Evolutionary conservation across 2,888 invertebrate species (phyloP), one percentile per base, ranked within the genome.

Genomic region (Noctua janthe): DNA sequence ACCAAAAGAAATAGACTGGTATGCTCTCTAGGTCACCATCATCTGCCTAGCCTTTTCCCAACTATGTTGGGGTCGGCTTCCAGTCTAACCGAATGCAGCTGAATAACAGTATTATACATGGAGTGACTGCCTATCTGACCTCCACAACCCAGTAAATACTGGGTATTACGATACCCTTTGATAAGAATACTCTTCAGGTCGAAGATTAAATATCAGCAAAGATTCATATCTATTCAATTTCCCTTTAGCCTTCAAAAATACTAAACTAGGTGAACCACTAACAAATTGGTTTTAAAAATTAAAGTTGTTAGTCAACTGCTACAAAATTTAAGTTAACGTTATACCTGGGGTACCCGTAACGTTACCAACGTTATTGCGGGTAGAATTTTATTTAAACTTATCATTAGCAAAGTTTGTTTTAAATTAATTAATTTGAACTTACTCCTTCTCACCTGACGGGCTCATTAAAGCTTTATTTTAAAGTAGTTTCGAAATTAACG

Each of bases 391-490:
- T 83, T 80, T 77, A 69, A 81, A 84, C 47, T 79, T 86, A 79
- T 74, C 64, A 77, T 83, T 79, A 83, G 39, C 64, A 43, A 84
- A 85, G 76, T 86, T 85, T 83, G 64, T 75, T 85, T 76, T 78
- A 78, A 85, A 64, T 76, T 69, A 86, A 74, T 86, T 86, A 77
- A 69, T 82, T 77, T 77, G 15, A 71, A 76, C 74, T 74, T 74
- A 76, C 20, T 66, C 62, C 49, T 78, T 83, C 80, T 72, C 49
- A 64, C 78, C 82, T 86, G 79, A 67, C 82, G 72, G 43, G 17
- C 39, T 69, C 49, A 78, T 78, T 86, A 77, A 54, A 47, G 76
- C 43, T 83, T 72, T 49, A 76, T 79, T 76, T 74, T 35, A 35
- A 66, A 75, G 51, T 72, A 73, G 71, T 85, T 85, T 71, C 13